Evolutionary conservation across 2,797 vertebrate species (phyloP).

Genomic region (Siniperca scherzeri): DNA sequence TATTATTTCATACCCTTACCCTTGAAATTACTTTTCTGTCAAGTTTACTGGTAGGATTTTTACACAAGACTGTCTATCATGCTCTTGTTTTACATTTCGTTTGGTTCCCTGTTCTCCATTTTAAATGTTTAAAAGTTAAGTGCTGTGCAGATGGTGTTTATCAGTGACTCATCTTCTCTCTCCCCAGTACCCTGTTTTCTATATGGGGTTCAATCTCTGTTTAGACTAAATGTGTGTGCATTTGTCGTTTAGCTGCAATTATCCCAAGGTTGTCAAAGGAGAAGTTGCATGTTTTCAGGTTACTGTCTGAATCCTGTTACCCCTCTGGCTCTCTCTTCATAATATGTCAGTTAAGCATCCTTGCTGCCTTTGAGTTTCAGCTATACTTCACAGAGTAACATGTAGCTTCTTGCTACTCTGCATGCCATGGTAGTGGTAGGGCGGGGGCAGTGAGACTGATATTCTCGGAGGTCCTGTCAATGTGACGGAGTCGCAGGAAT

Average conservation of each 20-base stretch:
- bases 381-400: slow-evolving; percentile 39
- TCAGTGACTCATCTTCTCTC: slow-evolving; percentile 46
- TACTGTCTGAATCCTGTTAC: slow-evolving; percentile 20
- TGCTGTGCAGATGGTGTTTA: slow-evolving; percentile 54
- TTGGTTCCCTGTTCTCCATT: slow-evolving; percentile 30
- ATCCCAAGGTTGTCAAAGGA: slow-evolving; percentile 38
- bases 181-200: slow-evolving; percentile 14
- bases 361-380: slow-evolving; percentile 33
- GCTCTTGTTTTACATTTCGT: slow-evolving; percentile 36
- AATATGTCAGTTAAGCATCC: slow-evolving; percentile 38
- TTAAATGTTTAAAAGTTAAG: slow-evolving; percentile 58
- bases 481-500: slow-evolving; percentile 70
- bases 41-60: slow-evolving; percentile 12
- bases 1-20: slow-evolving; percentile 43
- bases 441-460: not conserved
- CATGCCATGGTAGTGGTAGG: slow-evolving; percentile 5
- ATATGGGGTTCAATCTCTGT: slow-evolving; percentile 10
- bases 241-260: slow-evolving; percentile 28
- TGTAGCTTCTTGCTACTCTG: slow-evolving; percentile 54
- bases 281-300: slow-evolving; percentile 26
- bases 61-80: slow-evolving; percentile 24
- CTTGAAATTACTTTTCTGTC: slow-evolving; percentile 55
- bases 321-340: slow-evolving; percentile 10
- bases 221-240: slow-evolving; percentile 1
- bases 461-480: slow-evolving; percentile 65